Base-by-base conservation (phyloP, 2,888 invertebrate genomes). In the Netelia virgata region DNA sequence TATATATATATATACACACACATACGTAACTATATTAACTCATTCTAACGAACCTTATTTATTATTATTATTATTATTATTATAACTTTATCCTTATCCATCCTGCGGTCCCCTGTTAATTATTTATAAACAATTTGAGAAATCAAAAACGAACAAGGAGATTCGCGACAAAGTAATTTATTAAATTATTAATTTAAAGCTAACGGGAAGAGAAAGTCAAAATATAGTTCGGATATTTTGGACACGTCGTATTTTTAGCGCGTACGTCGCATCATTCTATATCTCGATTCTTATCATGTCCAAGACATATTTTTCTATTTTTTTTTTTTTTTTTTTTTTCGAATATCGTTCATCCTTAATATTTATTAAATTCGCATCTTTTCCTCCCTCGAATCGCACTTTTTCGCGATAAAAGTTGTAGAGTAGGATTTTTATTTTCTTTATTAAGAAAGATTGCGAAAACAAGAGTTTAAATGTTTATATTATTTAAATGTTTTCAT, bases 371-470 rank as follows among this genome's bases (percentile, higher is more conserved):
- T 23, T 78, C n/a, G 63, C 55, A 43, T 66, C 53, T 78, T 61
- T 9, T 70, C 28, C 41, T 18, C 63, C 23, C 20, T 50, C 50
- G n/a, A 23, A 59, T 66, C 23, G 23, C 59, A 53, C 59, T 36
- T 41, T 57, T 61, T 55, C 36, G 68, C 64, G 82, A 61, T 64
- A 57, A 73, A 69, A 94, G 93, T 94, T 94, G 94, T 93, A 93
- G 90, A 89, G 90, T 93, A 73, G 41, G 43, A 57, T 82, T 84
- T 84, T 69, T 84, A 75, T 80, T 78, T 82, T 78, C 68, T 72
- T 82, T 84, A 80, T 47, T 66, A 70, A 70, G 57, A 82, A 66
- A 93, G 92, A 93, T 94, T 94, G 14, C 10, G 10, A 47, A 36
- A 41, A 55, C 64, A 55, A 28, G 57, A 59, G 69, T 83, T 84